Percentiles rank a stretch among this genome's conserved stretches.
phyloP scores from a whole-genome alignment of 2,113 vertebrate genomes.

The Phrynocephalus versicolor region DNA sequence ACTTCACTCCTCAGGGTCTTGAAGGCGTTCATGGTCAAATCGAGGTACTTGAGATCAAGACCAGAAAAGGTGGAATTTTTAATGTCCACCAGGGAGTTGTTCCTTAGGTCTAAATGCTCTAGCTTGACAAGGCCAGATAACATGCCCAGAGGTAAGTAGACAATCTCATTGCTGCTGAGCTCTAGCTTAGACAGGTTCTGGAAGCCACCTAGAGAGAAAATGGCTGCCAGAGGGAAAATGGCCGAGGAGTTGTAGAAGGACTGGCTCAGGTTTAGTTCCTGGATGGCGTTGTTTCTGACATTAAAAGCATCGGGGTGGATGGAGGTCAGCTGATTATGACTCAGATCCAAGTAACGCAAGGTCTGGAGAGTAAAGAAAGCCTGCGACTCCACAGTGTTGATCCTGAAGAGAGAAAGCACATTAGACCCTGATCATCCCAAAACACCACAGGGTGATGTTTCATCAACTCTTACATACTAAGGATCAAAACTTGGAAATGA shows the following conservation, averaged over 20 bases:
- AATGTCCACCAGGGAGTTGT: constrained; percentile 76
- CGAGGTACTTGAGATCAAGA: constrained; percentile 69
- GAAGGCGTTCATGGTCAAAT: constrained; percentile 73
- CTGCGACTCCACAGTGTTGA: constrained; percentile 71
- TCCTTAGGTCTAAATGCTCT: constrained; percentile 68
- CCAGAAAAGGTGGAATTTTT: constrained; percentile 76
- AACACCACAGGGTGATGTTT: background rate
- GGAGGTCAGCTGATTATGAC: constrained; percentile 70
- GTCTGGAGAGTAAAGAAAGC: constrained; percentile 70
- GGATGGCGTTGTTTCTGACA: constrained; percentile 73
- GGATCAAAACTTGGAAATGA: no score
- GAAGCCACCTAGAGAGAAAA: constrained; percentile 64
- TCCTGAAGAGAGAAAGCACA: constrained; percentile 59
- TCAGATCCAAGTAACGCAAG: constrained; percentile 75
- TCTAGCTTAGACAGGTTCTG: constrained; percentile 65
- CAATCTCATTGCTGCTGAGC: constrained; percentile 68
- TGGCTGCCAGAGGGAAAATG: constrained; percentile 64
- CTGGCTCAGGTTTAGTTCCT: constrained; percentile 77
- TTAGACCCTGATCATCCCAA: background rate
- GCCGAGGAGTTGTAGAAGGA: constrained; percentile 74
- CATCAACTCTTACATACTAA: no score
- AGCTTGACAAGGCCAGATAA: constrained; percentile 59
- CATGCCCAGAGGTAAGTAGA: constrained; percentile 64
- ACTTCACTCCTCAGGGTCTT: constrained; percentile 59
- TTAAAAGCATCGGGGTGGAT: constrained; percentile 78